Conservation (phyloP, 2,113 vertebrate species). For the Pterocles orientalis region DNA sequence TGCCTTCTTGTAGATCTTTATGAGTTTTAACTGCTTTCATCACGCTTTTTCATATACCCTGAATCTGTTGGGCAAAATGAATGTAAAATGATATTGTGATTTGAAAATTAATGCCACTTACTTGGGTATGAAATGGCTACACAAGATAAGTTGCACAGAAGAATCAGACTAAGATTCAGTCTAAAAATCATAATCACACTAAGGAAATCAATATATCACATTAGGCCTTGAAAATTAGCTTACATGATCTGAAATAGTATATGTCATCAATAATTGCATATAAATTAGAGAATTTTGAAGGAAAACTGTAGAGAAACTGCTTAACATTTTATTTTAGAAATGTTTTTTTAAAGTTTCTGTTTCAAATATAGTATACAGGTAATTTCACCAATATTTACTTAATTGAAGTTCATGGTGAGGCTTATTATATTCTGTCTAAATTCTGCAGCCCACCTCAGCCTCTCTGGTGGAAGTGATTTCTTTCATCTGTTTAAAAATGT, state of each 20-base stretch:
- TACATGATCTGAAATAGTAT: neutral
- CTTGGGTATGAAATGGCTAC: neutral
- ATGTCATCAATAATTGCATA: neutral
- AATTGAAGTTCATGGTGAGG: neutral
- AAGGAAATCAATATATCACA: neutral
- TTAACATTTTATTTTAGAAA: neutral
- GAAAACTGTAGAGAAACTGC: neutral
- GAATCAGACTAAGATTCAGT: neutral
- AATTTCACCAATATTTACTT: neutral
- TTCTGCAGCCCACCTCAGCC: neutral
- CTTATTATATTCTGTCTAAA: neutral
- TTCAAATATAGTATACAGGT: neutral
- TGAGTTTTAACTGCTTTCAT: neutral
- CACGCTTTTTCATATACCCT: neutral
- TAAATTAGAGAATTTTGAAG: neutral
- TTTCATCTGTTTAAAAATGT: neutral
- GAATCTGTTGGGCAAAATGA: neutral
- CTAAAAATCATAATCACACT: neutral
- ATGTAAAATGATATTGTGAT: neutral
- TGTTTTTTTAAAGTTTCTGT: neutral
- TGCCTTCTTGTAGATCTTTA: neutral
- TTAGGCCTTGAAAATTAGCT: neutral
- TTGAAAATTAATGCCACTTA: neutral
- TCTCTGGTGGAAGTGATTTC: neutral
- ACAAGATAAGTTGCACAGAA: neutral